A percentile compares a stretch with the other conserved stretches of the same genome.
phyloP scores from a whole-genome alignment of 2,888 invertebrate species.

The Mantis religiosa region DNA sequence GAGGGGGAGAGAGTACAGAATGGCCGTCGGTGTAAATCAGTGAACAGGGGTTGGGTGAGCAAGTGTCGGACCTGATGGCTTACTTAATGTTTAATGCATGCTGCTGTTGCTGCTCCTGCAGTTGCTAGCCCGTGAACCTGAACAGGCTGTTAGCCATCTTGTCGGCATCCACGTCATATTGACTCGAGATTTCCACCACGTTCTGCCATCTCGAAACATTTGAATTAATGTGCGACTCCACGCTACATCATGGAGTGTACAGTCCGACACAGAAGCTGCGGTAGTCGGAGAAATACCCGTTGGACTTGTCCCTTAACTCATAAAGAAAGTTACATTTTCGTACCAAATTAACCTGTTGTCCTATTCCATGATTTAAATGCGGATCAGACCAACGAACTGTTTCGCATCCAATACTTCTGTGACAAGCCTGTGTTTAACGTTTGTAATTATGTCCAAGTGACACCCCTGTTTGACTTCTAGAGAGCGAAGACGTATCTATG shows the following conservation, averaged over 20 bases:
- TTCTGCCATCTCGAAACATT: background rate
- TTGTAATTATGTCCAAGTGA: no score
- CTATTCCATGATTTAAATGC: no score
- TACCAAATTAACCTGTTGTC: no score
- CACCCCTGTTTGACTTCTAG: no score
- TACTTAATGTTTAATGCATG: background rate
- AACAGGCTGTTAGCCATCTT: background rate
- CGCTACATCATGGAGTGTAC: background rate
- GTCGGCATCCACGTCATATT: background rate
- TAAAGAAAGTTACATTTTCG: no score
- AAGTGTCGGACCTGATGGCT: background rate
- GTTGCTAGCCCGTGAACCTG: background rate
- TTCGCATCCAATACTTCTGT: no score
- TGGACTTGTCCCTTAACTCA: no score
- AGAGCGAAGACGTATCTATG: no score
- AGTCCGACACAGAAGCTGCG: background rate
- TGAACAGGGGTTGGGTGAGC: background rate
- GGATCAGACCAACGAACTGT: no score
- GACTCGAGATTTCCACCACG: background rate
- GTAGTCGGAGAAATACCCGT: no score
- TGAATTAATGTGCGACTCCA: background rate
- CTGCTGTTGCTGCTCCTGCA: background rate
- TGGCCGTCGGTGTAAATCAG: background rate
- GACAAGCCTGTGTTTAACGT: no score
- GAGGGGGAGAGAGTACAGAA: background rate